phyloP scores from a whole-genome alignment of 2,797 vertebrate species.

The Cuniculus paca region DNA sequence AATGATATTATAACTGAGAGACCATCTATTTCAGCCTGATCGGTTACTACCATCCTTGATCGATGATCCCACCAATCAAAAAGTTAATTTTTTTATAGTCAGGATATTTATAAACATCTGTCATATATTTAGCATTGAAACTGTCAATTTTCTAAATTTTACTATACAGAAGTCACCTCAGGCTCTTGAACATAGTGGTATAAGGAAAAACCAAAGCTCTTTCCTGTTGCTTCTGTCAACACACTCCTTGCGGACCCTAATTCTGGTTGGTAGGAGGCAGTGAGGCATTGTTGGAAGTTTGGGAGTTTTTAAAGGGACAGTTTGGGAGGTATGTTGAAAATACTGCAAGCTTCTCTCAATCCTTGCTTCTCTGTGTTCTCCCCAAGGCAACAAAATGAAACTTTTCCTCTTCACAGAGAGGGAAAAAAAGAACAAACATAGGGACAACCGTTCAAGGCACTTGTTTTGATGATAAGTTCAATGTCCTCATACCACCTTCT shows the following conservation, averaged over 20 bases:
- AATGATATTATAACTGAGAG: not conserved
- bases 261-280: constrained; percentile 16
- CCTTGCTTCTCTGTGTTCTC: not conserved
- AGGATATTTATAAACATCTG: constrained; percentile 37
- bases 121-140: constrained; percentile 43
- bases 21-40: not conserved
- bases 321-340: constrained; percentile 53
- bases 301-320: not conserved
- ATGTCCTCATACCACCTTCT: constrained; percentile 17
- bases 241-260: not conserved
- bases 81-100: constrained; percentile 48
- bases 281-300: not conserved
- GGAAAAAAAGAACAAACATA: not conserved
- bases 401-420: not conserved
- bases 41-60: not conserved
- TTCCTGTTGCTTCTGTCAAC: not conserved
- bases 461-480: constrained; percentile 5
- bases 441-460: not conserved
- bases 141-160: constrained; percentile 59
- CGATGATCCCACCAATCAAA: constrained; percentile 28
- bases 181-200: not conserved
- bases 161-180: not conserved
- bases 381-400: constrained; percentile 59
- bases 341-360: constrained; percentile 7
- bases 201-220: not conserved